A percentile compares a stretch with the other conserved stretches of the same genome.
These are phyloP conservation scores for Drosophila parthenogenetica DNA, from an alignment of 2,888 invertebrate species.

Conservation along the genomic window DNA sequence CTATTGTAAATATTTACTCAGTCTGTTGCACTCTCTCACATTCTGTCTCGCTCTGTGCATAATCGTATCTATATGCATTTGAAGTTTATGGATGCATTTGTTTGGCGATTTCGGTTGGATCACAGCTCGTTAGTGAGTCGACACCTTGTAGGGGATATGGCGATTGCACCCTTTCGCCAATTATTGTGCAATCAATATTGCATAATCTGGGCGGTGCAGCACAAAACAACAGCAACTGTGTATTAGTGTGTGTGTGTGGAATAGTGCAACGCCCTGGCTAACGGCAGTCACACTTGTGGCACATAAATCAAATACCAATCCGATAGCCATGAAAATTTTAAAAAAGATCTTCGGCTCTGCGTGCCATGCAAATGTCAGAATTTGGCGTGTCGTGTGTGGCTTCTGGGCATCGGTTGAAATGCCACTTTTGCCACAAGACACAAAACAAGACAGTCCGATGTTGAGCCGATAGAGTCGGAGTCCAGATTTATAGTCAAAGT, in stretches of 20 bases:
- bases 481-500: constrained; percentile 43
- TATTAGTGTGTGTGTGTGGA: constrained; percentile 1
- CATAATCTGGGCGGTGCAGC: constrained; percentile 68
- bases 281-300: constrained; percentile 79
- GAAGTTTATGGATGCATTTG: constrained; percentile 66
- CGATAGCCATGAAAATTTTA: constrained; percentile 30
- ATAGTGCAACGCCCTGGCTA: constrained; percentile 74
- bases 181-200: constrained; percentile 79
- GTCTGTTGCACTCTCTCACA: constrained; percentile 8
- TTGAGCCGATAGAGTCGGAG: constrained; percentile 58
- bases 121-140: constrained; percentile 74
- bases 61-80: constrained; percentile 46
- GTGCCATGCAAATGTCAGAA: constrained; percentile 77
- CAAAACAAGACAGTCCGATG: constrained; percentile 32
- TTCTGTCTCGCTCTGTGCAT: constrained; percentile 41
- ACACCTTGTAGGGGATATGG: constrained; percentile 74
- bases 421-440: constrained; percentile 54
- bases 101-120: constrained; percentile 56
- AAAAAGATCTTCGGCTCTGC: constrained; percentile 51
- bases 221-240: constrained; percentile 23
- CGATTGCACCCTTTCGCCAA: constrained; percentile 77
- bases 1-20: neutral
- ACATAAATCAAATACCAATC: constrained; percentile 69
- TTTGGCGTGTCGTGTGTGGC: constrained; percentile 76
- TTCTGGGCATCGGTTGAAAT: constrained; percentile 70